Conservation (phyloP, 1,140 invertebrate species). For the Notospermus geniculatus region DNA sequence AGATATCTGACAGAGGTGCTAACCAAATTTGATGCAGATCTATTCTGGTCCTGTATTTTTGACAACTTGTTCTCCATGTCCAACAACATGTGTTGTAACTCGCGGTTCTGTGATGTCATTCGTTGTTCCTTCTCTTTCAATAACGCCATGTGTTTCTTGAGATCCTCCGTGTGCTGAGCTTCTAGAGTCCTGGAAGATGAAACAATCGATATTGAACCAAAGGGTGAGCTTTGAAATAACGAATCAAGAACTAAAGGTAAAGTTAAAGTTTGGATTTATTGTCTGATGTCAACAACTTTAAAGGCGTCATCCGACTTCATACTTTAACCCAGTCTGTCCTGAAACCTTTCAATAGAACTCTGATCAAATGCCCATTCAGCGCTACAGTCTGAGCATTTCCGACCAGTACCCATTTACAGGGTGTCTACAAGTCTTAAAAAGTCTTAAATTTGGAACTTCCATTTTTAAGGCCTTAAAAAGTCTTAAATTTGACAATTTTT, state of each 20-base stretch:
- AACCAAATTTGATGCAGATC: slow-evolving; percentile 37
- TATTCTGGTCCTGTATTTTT: slow-evolving; percentile 33
- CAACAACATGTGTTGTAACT: slow-evolving; percentile 46
- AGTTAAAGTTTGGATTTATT: neutral
- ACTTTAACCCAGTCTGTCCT: too few species aligned
- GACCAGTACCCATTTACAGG: too few species aligned
- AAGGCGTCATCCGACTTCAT: too few species aligned
- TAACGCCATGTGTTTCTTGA: slow-evolving; percentile 44
- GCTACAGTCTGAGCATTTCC: too few species aligned
- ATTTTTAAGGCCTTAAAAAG: too few species aligned
- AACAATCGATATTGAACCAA: neutral
- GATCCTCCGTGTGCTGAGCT: slow-evolving; percentile 39
- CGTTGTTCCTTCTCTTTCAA: slow-evolving; percentile 41
- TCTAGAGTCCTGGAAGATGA: slow-evolving; percentile 33
- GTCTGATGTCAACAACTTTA: too few species aligned
- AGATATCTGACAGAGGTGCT: too few species aligned
- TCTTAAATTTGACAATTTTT: too few species aligned
- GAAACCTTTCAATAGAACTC: too few species aligned
- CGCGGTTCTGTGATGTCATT: slow-evolving; percentile 38
- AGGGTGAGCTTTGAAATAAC: slow-evolving; percentile 6
- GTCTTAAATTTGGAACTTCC: too few species aligned
- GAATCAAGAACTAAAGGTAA: slow-evolving; percentile 11
- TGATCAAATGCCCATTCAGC: too few species aligned
- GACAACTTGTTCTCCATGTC: slow-evolving; percentile 43
- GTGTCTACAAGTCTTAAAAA: too few species aligned